phyloP scores from a whole-genome alignment of 2,888 invertebrate genomes.

The Camptogramma bilineatum region DNA sequence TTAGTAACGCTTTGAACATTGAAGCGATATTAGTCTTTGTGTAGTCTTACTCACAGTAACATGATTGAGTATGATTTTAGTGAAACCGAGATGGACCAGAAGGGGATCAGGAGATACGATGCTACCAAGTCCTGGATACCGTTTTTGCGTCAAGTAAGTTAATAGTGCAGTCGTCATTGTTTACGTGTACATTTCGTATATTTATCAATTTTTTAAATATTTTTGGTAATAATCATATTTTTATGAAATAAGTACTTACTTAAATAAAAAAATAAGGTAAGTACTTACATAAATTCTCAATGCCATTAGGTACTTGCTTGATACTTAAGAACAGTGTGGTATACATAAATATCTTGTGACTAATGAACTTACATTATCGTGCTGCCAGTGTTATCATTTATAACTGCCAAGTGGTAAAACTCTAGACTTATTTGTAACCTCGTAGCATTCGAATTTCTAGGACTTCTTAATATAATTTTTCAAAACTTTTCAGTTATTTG shows the following conservation, averaged over 20 bases:
- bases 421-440: conserved; percentile 29
- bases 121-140: conserved; percentile 40
- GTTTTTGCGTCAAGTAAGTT: conserved; percentile 50
- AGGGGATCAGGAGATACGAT: conserved; percentile 2
- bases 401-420: conserved; percentile 30
- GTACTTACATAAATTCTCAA: background rate
- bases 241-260: too few species aligned
- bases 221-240: too few species aligned
- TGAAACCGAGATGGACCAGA: conserved; percentile 33
- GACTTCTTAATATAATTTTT: conserved; percentile 23
- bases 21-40: background rate
- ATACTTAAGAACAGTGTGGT: background rate
- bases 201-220: too few species aligned
- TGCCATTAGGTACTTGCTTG: background rate
- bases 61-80: conserved; percentile 39
- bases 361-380: conserved; percentile 18
- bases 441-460: conserved; percentile 30
- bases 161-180: background rate
- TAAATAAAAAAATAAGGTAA: too few species aligned
- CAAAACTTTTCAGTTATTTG: conserved; percentile 51
- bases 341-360: conserved; percentile 8
- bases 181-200: too few species aligned
- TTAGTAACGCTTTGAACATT: background rate
- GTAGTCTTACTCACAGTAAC: conserved; percentile 1
- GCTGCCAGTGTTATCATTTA: conserved; percentile 27